Evolutionary conservation across 2,113 vertebrate species (phyloP), one percentile per base, ranked within the genome.

Genomic region (Ceyx margarethae): DNA sequence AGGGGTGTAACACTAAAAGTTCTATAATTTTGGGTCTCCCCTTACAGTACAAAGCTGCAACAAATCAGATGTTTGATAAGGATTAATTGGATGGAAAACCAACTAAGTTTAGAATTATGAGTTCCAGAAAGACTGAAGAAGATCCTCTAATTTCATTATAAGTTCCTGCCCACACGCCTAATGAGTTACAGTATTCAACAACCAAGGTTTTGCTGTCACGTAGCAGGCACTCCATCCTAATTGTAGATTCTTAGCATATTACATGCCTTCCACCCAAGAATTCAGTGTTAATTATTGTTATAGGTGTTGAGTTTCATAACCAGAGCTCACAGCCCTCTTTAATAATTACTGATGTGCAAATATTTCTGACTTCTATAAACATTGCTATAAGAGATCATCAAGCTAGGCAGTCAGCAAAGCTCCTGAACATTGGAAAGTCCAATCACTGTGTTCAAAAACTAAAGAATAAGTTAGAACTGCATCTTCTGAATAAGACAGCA

Each of bases 271-370:
- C 28, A 72, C 8, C 50, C 69, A 94, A 73, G n/a, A n/a, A 83
- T 62, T 87, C 77, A 71, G 15, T 45, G 79, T 89, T 97, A 95
- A 95, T 96, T 87, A 96, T 81, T 95, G 80, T 80, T 94, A 69
- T 31, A 90, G 42, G 78, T 74, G 75, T 58, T 82, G 8, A 35
- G 81, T 95, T 96, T 94, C 94, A 90, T 80, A 95, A 87, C 48
- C 92, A 42, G 37, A 85, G 53, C 37, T 95, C 79, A 77, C 48
- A 81, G 33, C n/a, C 78, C 56, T 94, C 57, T 81, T 81, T 79
- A 96, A 72, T 91, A 93, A 94, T 85, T 96, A 91, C 64, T 76
- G 50, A 57, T 94, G 60, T 72, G 85, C 29, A 79, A 93, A 79
- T 91, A 91, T 65, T 93, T 93, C 46, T 89, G 71, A 87, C n/a